Conservation (phyloP, 2,888 invertebrate genomes). For the Ellobium chinense region DNA sequence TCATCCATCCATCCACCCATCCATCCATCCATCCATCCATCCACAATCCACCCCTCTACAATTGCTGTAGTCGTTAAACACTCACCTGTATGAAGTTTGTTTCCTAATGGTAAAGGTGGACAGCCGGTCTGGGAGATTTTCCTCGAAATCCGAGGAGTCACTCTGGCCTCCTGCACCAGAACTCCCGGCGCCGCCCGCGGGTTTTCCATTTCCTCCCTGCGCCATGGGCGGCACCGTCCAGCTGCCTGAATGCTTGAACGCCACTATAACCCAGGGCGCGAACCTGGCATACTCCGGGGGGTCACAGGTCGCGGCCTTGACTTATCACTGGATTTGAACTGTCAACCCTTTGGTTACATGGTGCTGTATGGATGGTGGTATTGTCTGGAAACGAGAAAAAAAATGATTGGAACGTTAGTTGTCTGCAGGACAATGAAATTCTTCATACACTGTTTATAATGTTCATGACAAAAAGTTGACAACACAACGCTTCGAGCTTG, state of each 20-base stretch:
- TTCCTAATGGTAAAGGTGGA: slow-evolving; percentile 60
- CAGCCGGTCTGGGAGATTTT: slow-evolving; percentile 51
- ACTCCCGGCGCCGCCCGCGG: background rate
- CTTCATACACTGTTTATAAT: too few species aligned
- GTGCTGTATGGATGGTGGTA: background rate
- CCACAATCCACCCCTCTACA: too few species aligned
- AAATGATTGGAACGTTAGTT: too few species aligned
- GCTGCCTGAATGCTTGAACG: background rate
- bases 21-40: too few species aligned
- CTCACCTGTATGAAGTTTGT: slow-evolving; percentile 64
- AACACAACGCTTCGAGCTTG: too few species aligned
- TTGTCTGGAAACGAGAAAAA: background rate
- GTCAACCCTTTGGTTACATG: background rate
- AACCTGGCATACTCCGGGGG: background rate
- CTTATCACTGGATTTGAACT: background rate
- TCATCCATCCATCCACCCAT: too few species aligned
- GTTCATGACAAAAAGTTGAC: too few species aligned
- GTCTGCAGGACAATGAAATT: too few species aligned
- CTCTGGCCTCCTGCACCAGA: slow-evolving; percentile 21
- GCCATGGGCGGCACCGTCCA: slow-evolving; percentile 7
- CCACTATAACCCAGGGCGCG: background rate
- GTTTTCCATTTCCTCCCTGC: background rate
- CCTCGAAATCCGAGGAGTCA: slow-evolving; percentile 56
- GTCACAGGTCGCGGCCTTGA: background rate
- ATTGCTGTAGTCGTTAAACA: too few species aligned